Conservation (phyloP, 2,797 vertebrate genomes). For the Monodelphis domestica region DNA sequence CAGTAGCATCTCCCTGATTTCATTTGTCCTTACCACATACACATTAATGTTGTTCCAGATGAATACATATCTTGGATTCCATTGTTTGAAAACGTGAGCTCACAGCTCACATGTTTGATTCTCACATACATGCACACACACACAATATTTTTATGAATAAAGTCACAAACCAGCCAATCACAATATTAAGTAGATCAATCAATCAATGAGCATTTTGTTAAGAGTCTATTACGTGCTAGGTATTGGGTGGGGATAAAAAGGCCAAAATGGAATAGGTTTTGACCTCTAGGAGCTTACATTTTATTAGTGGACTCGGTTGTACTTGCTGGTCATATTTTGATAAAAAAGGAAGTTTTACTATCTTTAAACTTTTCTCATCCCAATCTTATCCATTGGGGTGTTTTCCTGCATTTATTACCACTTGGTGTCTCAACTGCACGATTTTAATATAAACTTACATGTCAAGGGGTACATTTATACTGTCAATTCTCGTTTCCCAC, state of each 20-base stretch:
- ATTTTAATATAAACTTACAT: slow-evolving; percentile 1
- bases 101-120: slow-evolving; percentile 17
- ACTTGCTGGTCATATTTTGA: neutral
- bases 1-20: neutral
- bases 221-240: neutral
- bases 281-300: neutral
- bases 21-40: slow-evolving; percentile 7
- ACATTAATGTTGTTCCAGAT: slow-evolving; percentile 21
- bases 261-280: neutral
- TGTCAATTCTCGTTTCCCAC: neutral
- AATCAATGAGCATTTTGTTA: neutral
- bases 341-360: neutral
- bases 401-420: slow-evolving; percentile 4
- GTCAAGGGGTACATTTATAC: neutral
- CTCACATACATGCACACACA: too few species aligned
- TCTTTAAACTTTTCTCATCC: neutral
- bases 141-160: neutral
- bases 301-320: neutral
- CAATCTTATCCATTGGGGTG: neutral
- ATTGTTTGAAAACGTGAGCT: slow-evolving; percentile 37
- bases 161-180: neutral
- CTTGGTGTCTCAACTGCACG: slow-evolving; percentile 32
- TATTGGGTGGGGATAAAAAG: neutral
- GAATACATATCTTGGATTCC: slow-evolving; percentile 11
- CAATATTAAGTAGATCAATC: neutral